Evolutionary conservation across 2,797 vertebrate genomes (phyloP).

Genomic region (Manis crassicaudata): DNA sequence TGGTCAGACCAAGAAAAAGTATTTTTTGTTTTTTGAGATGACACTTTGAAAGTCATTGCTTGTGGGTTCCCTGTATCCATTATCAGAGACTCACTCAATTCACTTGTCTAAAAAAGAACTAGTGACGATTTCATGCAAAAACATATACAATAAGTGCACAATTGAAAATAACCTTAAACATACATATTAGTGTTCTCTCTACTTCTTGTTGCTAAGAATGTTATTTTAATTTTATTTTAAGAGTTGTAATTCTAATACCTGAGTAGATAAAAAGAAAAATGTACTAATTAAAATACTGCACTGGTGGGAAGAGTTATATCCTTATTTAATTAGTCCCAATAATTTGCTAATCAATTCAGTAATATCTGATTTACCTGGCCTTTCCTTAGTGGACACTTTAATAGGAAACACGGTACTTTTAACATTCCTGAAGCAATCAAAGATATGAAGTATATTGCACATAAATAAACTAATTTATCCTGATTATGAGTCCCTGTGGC

Average conservation of each 20-base stretch:
- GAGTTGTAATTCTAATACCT: not conserved
- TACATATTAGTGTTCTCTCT: not conserved
- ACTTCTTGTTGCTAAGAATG: not conserved
- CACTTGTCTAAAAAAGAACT: not conserved
- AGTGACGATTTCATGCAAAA: not conserved
- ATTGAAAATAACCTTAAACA: not conserved
- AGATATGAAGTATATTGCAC: not conserved
- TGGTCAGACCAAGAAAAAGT: not conserved
- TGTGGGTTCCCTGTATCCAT: not conserved
- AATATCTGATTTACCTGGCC: not conserved
- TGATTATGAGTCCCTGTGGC: not conserved
- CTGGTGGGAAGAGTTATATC: not conserved
- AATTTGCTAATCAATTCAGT: not conserved
- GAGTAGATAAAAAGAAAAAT: not conserved
- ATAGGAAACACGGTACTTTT: not conserved
- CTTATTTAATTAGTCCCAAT: not conserved
- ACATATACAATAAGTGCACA: not conserved
- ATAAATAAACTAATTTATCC: not conserved
- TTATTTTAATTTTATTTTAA: slow-evolving; percentile 36
- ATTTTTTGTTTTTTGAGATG: not conserved
- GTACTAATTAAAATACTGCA: not conserved
- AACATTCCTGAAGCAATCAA: not conserved
- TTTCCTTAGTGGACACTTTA: not conserved
- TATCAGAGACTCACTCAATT: not conserved
- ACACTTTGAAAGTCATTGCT: not conserved